These are phyloP conservation scores for Tenthredo notha DNA, from an alignment of 2,888 invertebrate species.

Conservation along the genomic window DNA sequence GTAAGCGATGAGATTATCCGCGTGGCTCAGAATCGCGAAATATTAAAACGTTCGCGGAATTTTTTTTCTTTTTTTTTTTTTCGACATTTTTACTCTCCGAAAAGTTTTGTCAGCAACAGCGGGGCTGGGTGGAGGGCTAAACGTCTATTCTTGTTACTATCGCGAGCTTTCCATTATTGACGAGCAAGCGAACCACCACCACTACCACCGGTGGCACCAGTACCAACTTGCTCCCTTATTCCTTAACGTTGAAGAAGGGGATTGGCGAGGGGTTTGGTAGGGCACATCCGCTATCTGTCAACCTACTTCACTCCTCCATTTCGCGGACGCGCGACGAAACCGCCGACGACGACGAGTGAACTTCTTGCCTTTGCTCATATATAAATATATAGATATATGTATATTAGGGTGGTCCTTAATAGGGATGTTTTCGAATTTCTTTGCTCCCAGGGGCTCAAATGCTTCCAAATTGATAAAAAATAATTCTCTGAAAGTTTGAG, in stretches of 20 bases:
- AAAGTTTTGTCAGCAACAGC: not conserved
- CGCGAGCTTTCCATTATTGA: not conserved
- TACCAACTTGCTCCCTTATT: not conserved
- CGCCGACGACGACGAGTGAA: constrained; percentile 3
- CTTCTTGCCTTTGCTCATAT: not conserved
- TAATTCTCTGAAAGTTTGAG: too few relatives aligned
- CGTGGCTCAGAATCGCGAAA: not conserved
- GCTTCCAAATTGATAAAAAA: too few relatives aligned
- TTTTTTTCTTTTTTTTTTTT: not conserved
- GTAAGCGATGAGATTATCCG: not conserved
- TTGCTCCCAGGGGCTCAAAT: too few relatives aligned
- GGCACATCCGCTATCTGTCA: constrained; percentile 34
- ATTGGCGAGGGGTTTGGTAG: not conserved
- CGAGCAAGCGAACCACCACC: not conserved
- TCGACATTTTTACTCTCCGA: not conserved
- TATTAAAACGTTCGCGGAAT: not conserved
- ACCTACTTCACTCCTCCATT: constrained; percentile 39
- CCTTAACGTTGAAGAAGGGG: constrained; percentile 4
- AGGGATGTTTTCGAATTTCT: too few relatives aligned
- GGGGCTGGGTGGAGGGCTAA: not conserved
- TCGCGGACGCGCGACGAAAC: not conserved
- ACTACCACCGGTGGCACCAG: not conserved
- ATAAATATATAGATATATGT: not conserved
- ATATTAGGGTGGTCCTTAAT: too few relatives aligned
- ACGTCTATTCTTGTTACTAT: constrained; percentile 14